Evolutionary conservation across 2,797 vertebrate genomes (phyloP), one percentile per base, ranked within the genome.

Genomic region (Apodemus agrarius): DNA sequence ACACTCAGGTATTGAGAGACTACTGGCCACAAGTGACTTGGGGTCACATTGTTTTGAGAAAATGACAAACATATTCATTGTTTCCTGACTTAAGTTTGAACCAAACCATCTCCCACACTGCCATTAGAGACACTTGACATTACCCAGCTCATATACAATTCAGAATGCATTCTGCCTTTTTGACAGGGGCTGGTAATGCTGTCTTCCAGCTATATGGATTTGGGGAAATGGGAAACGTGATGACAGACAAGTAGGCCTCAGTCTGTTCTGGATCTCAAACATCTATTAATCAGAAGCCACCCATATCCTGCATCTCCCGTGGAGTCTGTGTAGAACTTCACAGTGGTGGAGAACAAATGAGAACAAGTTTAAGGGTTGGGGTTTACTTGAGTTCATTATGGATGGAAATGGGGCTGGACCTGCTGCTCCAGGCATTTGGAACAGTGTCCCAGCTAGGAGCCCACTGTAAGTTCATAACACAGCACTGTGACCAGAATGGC

Each of bases 21-120:
- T 88, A 91, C 95, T 75, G 81, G 12, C 59, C 21, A 83, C 89
- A 97, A 97, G 4, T 96, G 52, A 82, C 78, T 90, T 65, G 34
- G 84, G 31, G 37, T 78, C 59, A 31, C n/a, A 82, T 83, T 79
- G 91, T 79, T 89, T 82, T 95, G 93, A 91, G 95, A 91, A 97
- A 96, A 98, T 91, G 93, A 85, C 89, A 96, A 96, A 92, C 59
- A 93, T 95, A 83, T 31, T 91, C 72, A 95, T 96, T 97, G 96
- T 96, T 97, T 97, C 92, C 76, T 75, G 80, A 88, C 94, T 96
- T 97, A 90, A 92, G 63, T 92, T 84, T 46, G 96, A 97, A 91
- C 21, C 31, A 81, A 96, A 97, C 96, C 84, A 96, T 91, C 95
- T 93, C 94, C 96, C 86, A 96, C 22, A 0, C 91, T 83, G 82